These are phyloP conservation scores for Oreohelix idahoensis DNA, from an alignment of 1,140 invertebrate species.

Conservation along the genomic window DNA sequence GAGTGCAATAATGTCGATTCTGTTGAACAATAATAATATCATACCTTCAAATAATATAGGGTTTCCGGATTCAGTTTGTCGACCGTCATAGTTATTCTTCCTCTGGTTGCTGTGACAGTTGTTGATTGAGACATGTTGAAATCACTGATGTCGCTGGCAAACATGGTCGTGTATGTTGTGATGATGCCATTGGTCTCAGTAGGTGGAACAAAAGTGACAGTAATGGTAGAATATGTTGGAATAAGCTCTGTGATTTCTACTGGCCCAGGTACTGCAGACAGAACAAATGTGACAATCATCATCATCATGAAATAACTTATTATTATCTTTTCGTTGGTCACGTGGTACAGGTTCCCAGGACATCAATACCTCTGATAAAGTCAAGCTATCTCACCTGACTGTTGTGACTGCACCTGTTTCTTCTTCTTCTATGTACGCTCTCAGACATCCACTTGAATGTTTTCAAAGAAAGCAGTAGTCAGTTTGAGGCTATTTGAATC, in stretches of 20 bases:
- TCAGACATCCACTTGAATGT: too few relatives aligned
- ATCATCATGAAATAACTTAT: too few relatives aligned
- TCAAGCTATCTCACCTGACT: constrained; percentile 32
- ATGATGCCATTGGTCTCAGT: constrained; percentile 58
- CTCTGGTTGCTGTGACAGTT: constrained; percentile 31
- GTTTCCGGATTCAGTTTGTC: constrained; percentile 49
- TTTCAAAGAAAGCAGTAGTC: too few relatives aligned
- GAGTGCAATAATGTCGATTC: too few relatives aligned
- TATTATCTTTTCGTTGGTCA: constrained; percentile 50
- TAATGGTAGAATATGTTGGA: constrained; percentile 49
- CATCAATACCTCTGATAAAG: constrained; percentile 38
- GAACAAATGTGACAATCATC: not conserved
- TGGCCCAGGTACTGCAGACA: constrained; percentile 56
- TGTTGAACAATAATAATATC: too few relatives aligned
- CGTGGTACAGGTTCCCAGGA: constrained; percentile 50
- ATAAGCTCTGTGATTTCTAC: constrained; percentile 45
- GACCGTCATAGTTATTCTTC: constrained; percentile 18
- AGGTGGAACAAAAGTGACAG: constrained; percentile 51
- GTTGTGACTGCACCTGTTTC: constrained; percentile 45
- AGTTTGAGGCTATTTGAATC: too few relatives aligned
- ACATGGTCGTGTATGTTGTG: constrained; percentile 48
- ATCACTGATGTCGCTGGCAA: constrained; percentile 38
- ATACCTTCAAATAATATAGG: constrained; percentile 59
- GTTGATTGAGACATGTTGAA: constrained; percentile 43
- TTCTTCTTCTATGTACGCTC: too few relatives aligned